phyloP scores from a whole-genome alignment of 2,797 vertebrate genomes.

The Brachyalestes nurse region DNA sequence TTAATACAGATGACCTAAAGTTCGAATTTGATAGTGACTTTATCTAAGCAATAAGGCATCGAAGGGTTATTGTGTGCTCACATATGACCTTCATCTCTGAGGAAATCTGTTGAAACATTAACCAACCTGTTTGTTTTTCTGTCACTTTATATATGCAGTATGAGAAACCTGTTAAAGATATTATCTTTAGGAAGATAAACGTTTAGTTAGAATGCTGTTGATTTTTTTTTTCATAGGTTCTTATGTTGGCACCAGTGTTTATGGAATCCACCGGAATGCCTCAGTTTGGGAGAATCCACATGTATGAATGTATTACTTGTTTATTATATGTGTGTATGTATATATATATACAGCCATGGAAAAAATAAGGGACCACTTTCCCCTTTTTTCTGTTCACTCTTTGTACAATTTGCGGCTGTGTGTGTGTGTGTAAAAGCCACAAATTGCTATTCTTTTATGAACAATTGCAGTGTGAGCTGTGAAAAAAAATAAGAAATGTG shows the following conservation, averaged over 20 bases:
- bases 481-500: too few species aligned
- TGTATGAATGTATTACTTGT: slow-evolving; percentile 61
- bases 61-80: not conserved
- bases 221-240: slow-evolving; percentile 61
- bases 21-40: not conserved
- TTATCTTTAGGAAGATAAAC: not conserved
- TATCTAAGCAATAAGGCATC: not conserved
- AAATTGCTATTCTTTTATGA: too few species aligned
- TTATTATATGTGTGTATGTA: not conserved
- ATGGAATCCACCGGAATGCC: slow-evolving; percentile 72
- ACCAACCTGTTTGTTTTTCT: slow-evolving; percentile 39
- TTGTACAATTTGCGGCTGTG: too few species aligned
- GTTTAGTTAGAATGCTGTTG: not conserved
- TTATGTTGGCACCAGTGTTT: slow-evolving; percentile 66
- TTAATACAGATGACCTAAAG: not conserved
- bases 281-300: slow-evolving; percentile 79
- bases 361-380: too few species aligned
- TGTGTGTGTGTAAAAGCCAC: too few species aligned
- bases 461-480: too few species aligned
- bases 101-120: slow-evolving; percentile 55
- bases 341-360: too few species aligned
- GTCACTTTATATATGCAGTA: not conserved
- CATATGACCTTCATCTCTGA: slow-evolving; percentile 18
- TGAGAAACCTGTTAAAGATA: not conserved
- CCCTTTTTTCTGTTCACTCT: too few species aligned